phyloP scores from a whole-genome alignment of 2,888 invertebrate species.

The Napeogenes sylphis region DNA sequence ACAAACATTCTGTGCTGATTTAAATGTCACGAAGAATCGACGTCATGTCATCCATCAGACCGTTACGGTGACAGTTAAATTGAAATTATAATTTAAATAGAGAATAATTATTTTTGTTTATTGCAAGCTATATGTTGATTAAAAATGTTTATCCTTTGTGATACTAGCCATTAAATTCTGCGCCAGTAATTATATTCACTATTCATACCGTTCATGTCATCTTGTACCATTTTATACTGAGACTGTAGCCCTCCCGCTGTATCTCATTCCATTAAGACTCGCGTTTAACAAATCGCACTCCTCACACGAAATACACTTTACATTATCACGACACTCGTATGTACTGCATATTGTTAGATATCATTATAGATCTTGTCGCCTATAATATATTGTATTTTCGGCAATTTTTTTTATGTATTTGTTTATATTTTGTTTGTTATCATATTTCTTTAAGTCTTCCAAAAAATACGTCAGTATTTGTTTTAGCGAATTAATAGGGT shows the following conservation, averaged over 20 bases:
- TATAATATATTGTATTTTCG: constrained; percentile 19
- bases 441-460: constrained; percentile 44
- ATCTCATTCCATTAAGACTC: constrained; percentile 23
- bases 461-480: constrained; percentile 58
- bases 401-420: constrained; percentile 11
- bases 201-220: constrained; percentile 23
- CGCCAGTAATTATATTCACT: constrained; percentile 17
- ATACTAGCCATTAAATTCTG: constrained; percentile 1
- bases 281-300: constrained; percentile 4
- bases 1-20: not conserved
- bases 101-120: constrained; percentile 1
- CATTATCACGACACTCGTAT: not conserved
- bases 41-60: too few species aligned
- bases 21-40: too few species aligned
- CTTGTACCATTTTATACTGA: constrained; percentile 33
- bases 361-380: constrained; percentile 12
- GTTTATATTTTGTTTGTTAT: constrained; percentile 25
- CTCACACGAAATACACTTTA: not conserved
- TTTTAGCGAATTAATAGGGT: constrained; percentile 41
- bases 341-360: not conserved
- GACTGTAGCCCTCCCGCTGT: constrained; percentile 47
- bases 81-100: too few species aligned
- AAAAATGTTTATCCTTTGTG: not conserved
- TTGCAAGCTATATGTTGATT: not conserved
- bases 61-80: too few species aligned